Base-by-base conservation (phyloP, 2,113 vertebrate genomes). In the Corythornis madagascariensis region DNA sequence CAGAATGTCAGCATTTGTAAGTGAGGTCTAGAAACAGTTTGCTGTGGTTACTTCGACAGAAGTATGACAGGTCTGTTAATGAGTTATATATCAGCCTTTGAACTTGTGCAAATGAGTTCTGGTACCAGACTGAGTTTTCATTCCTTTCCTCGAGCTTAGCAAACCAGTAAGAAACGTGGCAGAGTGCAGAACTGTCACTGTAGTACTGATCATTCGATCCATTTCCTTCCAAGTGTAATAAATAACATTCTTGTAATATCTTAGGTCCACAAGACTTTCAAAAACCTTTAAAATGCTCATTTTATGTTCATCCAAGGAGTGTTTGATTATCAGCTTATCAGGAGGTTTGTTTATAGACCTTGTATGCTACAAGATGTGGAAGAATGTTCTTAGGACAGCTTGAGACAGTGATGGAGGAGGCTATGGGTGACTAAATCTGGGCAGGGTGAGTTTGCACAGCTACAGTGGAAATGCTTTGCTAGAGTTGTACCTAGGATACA, bases 41-140 rank as follows among this genome's bases (percentile, higher is more conserved):
- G 40, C 33, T 92, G 38, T 57, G 25, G 33, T 90, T 86, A 35
- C 74, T 79, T 79, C 56, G 81, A 83, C 75, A 71, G 52, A 87
- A 80, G 21, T 80, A 43, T 79, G 77, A 83, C 47, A 87, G 92
- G 79, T 73, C 59, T 84, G 84, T 94, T 95, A 92, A 93, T 96
- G 79, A 42, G 81, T 95, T 91, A 94, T 77, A 6, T 63, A 89
- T 92, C 71, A 59, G 47, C 63, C 71, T 92, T 76, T 71, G 65
- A 94, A 83, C 64, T 74, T 92, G n/a, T 91, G 75, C 78, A 87
- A 85, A 89, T 82, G 18, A 90, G 29, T 79, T 94, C 74, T 87
- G 13, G 81, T 70, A 57, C 70, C 57, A 89, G 28, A 29, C 9
- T 1, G 0, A 48, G 35, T 79, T 95, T 82, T 87, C 71, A 74